Base-by-base conservation (phyloP, 2,888 invertebrate species). In the Proisotoma minuta region DNA sequence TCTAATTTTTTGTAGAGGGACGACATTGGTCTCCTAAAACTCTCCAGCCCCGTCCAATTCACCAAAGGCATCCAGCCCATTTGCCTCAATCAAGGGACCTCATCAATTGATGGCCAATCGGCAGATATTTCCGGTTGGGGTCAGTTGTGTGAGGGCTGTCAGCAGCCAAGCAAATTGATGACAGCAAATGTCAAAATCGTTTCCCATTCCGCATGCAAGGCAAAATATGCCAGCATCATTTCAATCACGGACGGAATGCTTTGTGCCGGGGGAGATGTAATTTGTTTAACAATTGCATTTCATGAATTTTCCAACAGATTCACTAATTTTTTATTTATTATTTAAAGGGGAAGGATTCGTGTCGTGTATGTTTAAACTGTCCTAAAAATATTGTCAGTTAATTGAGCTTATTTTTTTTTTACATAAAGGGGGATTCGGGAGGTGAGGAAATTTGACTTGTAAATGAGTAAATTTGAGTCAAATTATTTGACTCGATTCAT, bases 101-200 rank as follows among this genome's bases (percentile, higher is more conserved):
- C 49, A 10, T 40, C 52, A 3, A 43, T 58, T 3, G 39, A 56
- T 10, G 65, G 57, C 4, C 5, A 22, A 22, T 22, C 26, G 18
- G 70, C 26, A 24, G 61, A 68, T 26, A 72, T 73, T 12, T 69
- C 71, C 1, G 69, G 71, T 12, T 71, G 65, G 69, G 71, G 69
- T 28, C 52, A 23, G 26, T 53, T 59, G 20, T 56, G 60, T 62
- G 74, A 75, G 89, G 88, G 87, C 78, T 91, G 91, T 27, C 87
- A 88, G 0, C 91, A 91, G 75, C 91, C 91, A 1, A 82, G 86
- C 0, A 81, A 88, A 60, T 79, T 91, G 39, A 91, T 91, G 79
- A 88, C 91, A 78, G 91, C 91, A 0, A 85, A 85, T 47, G 87
- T 92, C 70, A 89, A 89, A 0, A 85, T 92, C 71, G 91, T 91